Percentiles rank a stretch among this genome's conserved stretches.
Conservation (phyloP, 1,140 invertebrate species). For the Heterodera schachtii region DNA sequence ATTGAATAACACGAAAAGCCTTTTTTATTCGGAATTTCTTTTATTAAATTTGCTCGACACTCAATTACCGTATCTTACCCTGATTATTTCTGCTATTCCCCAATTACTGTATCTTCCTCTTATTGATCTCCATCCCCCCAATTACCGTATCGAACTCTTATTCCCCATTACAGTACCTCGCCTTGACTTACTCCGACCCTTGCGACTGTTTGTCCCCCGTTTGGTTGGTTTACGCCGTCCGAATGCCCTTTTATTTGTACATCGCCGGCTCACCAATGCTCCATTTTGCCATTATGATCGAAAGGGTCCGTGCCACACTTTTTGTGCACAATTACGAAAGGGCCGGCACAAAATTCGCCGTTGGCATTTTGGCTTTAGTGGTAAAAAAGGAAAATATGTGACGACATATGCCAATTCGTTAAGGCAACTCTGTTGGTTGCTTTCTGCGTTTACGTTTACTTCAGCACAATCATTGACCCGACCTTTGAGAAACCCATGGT, state of each 20-base stretch:
- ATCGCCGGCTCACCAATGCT: slow-evolving; percentile 18
- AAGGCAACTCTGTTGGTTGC: background rate
- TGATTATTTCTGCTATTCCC: too few relatives aligned
- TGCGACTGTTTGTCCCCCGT: slow-evolving; percentile 29
- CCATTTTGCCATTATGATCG: slow-evolving; percentile 26
- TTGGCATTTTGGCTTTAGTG: background rate
- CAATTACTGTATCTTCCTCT: too few relatives aligned
- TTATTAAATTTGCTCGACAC: background rate
- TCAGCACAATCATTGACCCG: slow-evolving; percentile 9
- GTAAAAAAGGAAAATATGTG: background rate
- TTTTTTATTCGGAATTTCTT: background rate
- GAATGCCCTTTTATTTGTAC: slow-evolving; percentile 17
- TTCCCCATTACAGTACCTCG: background rate
- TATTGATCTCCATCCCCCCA: too few relatives aligned
- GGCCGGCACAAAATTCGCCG: background rate
- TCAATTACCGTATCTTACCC: too few relatives aligned
- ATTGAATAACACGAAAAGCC: background rate
- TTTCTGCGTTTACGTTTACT: slow-evolving; percentile 21
- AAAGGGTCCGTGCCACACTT: slow-evolving; percentile 16
- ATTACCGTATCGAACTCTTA: too few relatives aligned
- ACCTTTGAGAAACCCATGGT: slow-evolving; percentile 19
- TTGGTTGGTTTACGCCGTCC: slow-evolving; percentile 20
- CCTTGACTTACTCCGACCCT: background rate
- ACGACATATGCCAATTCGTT: background rate
- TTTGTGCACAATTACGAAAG: slow-evolving; percentile 23